Evolutionary conservation across 2,888 invertebrate species (phyloP), one percentile per base, ranked within the genome.

Genomic region (Ichneumoninae sp.): DNA sequence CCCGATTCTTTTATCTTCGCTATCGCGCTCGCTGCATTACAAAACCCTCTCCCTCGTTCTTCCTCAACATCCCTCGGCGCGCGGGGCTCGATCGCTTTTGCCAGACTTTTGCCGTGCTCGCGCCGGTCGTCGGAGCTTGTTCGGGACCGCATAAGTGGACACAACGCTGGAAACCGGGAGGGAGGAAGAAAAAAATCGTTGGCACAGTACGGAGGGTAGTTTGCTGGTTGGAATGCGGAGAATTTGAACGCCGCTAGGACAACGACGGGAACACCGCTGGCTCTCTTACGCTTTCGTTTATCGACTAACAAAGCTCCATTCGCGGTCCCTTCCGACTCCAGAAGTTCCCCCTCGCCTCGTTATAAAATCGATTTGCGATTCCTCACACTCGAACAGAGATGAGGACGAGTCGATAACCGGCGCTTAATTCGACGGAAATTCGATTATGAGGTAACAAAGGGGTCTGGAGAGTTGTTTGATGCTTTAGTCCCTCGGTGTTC

Each of bases 371-470:
- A 77, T 69, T 77, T 30, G 44, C 47, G 57, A 77, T 69, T 77
- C 16, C 40, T 44, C 69, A 13, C 77, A 33, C 68, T 47, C 68
- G 77, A 69, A 69, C 68, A 19, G 66, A 33, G 66, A 54, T 40
- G 57, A 16, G 68, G 30, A 44, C 36, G 40, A 26, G 33, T 13
- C 30, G 60, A 77, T 69, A 69, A 69, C 44, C 52, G n/a, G 57
- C 40, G 57, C 57, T 77, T 77, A 77, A 77, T 77, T 47, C 77
- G 47, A 77, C 30, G 16, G 69, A 77, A 69, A 77, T 77, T 77
- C 77, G 77, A 69, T 77, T 77, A 69, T 33, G 47, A 69, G 60
- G 69, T 60, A 69, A 69, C 77, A 77, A 77, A 77, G 60, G 30
- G 60, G 60, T 47, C 44, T 54, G 22, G 30, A 22, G 33, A 40